These are phyloP conservation scores for Acropora tenuis DNA, from an alignment of 64 coral and sea anemone genomes.

Conservation along the genomic window DNA sequence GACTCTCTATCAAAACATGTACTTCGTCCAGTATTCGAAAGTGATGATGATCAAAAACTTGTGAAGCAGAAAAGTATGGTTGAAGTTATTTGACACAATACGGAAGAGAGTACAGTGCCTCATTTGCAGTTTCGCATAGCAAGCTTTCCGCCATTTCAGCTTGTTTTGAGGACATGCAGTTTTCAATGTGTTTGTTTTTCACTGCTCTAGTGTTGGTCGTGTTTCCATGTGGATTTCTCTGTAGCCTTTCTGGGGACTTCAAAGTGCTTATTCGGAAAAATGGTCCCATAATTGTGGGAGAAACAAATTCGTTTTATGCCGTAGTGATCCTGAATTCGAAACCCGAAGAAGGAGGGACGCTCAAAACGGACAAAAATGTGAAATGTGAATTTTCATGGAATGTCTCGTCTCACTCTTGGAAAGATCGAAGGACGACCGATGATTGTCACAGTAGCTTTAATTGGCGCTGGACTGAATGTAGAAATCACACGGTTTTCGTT, in stretches of 20 bases:
- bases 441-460: background rate
- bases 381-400: conserved; percentile 26
- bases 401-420: background rate
- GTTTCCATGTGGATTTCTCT: conserved; percentile 1
- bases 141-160: too few species aligned
- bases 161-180: background rate
- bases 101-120: background rate
- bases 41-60: background rate
- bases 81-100: background rate
- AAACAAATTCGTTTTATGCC: conserved; percentile 4
- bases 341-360: background rate
- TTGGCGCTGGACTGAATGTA: background rate
- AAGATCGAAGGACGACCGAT: background rate
- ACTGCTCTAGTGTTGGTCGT: background rate
- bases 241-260: background rate
- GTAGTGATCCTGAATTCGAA: background rate
- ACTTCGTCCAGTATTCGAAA: background rate
- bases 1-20: background rate
- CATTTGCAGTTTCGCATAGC: too few species aligned
- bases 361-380: background rate
- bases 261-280: conserved; percentile 8
- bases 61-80: background rate
- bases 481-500: conserved; percentile 12
- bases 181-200: background rate
- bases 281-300: background rate